Base-by-base conservation (phyloP, 2,113 vertebrate genomes). In the Talpa occidentalis region DNA sequence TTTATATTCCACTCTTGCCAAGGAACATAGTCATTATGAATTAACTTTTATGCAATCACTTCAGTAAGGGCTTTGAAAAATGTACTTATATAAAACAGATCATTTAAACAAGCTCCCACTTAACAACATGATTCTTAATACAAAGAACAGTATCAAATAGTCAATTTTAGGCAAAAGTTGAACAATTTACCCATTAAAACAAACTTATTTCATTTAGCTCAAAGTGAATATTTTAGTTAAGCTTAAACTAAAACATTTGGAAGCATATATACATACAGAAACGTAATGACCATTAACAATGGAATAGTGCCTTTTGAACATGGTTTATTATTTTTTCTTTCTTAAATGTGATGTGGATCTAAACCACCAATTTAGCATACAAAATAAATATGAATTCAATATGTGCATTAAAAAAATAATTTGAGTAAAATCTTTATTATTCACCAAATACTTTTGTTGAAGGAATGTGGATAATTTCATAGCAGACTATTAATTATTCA, bases 1-100 rank as follows among this genome's bases (percentile, higher is more conserved):
- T 96, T 95, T 77, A 64, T 87, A 64, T 73, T 80, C 10, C 6
- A 30, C 62, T 94, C 80, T 83, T 87, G 81, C 76, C 90, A 84
- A 96, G 60, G 96, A 96, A 81, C 21, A 60, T 76, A 95, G 66
- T 77, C 74, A 52, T 3, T 37, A 44, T 93, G 56, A 82, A 92
- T 93, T 95, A 91, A 70, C 70, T 66, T 89, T 66, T 95, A 42
- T 76, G 72, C 6, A 81, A 85, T 88, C 69, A 88, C 16, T 93
- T 91, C 19, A 88, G 37, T 77, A 79, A 91, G 21, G 32, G 19
- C 52, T 76, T 93, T 86, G 44, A 86, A 81, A 60, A 72, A 82
- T 22, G 40, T 60, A 54, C 52, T 83, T 91, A 54, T 8, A 49
- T 72, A 70, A 91, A 91, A 64, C 26, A 90, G 52, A 83, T 6